These are phyloP conservation scores for Brachionus paranguensis DNA, from an alignment of 1,140 invertebrate genomes.

Conservation along the genomic window DNA sequence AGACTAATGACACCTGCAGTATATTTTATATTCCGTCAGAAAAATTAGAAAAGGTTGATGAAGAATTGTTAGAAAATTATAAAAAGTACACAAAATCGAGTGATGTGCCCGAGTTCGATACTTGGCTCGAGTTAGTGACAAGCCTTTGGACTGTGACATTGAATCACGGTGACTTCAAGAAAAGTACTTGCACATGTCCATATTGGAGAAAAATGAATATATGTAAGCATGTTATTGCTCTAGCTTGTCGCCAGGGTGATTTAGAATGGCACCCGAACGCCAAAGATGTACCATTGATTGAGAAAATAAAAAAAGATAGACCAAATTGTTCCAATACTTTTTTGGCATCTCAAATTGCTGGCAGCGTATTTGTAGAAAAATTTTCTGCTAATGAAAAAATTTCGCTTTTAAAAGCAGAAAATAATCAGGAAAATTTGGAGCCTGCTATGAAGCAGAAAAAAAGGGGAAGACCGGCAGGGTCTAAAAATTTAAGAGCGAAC, in stretches of 20 bases:
- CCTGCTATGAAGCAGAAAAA: no score
- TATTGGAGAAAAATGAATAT: background rate
- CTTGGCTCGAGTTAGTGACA: background rate
- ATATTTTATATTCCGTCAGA: background rate
- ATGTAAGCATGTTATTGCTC: background rate
- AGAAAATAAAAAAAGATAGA: background rate
- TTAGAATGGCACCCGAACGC: background rate
- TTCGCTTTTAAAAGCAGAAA: no score
- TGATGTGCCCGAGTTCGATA: background rate
- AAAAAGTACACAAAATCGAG: background rate
- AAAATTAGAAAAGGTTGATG: background rate
- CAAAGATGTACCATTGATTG: background rate
- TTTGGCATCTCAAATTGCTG: no score
- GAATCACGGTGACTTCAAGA: background rate
- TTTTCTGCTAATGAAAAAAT: no score
- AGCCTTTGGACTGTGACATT: background rate
- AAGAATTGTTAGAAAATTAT: background rate
- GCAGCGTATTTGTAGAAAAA: no score
- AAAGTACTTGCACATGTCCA: background rate
- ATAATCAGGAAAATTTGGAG: no score
- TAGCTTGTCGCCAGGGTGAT: background rate
- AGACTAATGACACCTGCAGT: background rate
- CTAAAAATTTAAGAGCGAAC: no score
- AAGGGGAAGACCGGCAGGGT: no score
- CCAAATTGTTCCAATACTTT: background rate